phyloP scores from a whole-genome alignment of 2,888 invertebrate species.

The Ellobium chinense region DNA sequence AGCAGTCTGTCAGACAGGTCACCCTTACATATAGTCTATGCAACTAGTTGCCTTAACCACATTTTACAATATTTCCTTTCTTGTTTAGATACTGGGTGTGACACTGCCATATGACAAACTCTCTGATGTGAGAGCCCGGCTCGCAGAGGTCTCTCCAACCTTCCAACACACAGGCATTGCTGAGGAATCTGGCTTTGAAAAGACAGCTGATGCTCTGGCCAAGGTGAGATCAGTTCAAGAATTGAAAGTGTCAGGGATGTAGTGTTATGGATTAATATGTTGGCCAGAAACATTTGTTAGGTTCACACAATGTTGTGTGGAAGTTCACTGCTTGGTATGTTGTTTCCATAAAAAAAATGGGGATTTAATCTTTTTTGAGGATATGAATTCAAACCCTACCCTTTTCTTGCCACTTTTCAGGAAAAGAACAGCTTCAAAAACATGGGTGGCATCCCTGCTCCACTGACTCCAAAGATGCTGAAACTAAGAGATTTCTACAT shows the following conservation, averaged over 20 bases:
- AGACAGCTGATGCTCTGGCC: slow-evolving; percentile 85
- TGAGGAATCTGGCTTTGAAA: slow-evolving; percentile 91
- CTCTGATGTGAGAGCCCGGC: slow-evolving; percentile 88
- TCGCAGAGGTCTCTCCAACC: slow-evolving; percentile 93
- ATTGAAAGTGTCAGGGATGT: too few relatives aligned
- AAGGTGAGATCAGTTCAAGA: slow-evolving; percentile 32
- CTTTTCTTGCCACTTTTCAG: too few relatives aligned
- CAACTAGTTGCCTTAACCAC: too few relatives aligned
- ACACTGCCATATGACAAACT: slow-evolving; percentile 92
- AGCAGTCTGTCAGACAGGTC: too few relatives aligned
- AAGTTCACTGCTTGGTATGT: too few relatives aligned
- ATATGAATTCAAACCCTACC: too few relatives aligned
- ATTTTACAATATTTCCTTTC: not conserved
- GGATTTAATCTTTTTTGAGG: too few relatives aligned
- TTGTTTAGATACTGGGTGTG: slow-evolving; percentile 82
- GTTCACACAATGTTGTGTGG: too few relatives aligned
- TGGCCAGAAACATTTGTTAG: too few relatives aligned
- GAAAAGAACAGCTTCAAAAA: not conserved
- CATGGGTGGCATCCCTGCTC: slow-evolving; percentile 71
- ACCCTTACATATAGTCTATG: too few relatives aligned
- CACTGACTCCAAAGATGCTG: slow-evolving; percentile 82
- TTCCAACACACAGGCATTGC: slow-evolving; percentile 90
- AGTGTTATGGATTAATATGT: too few relatives aligned
- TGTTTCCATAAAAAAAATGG: too few relatives aligned
- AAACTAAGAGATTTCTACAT: slow-evolving; percentile 89